These are phyloP conservation scores for Neodiprion pinetum DNA, from an alignment of 1,140 invertebrate genomes.

Conservation along the genomic window DNA sequence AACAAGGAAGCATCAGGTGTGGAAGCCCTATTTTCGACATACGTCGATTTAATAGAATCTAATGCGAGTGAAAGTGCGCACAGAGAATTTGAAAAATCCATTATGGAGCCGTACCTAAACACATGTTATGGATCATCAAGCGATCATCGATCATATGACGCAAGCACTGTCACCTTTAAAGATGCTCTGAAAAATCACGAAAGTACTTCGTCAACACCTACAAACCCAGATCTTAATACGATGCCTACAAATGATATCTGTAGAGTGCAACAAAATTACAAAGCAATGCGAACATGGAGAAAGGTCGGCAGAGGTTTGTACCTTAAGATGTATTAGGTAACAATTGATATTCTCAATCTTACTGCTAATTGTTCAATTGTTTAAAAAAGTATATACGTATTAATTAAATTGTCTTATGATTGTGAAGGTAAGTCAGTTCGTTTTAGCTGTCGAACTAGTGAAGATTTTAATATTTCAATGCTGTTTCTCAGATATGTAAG, in stretches of 20 bases:
- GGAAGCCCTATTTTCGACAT: constrained; percentile 38
- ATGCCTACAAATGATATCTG: neutral
- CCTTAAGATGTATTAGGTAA: no score
- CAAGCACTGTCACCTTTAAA: neutral
- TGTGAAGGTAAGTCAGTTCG: no score
- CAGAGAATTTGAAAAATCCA: constrained; percentile 32
- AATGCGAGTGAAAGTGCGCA: constrained; percentile 27
- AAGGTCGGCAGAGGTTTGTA: constrained; percentile 36
- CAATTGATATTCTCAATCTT: no score
- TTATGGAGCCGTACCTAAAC: constrained; percentile 44
- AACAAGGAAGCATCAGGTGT: constrained; percentile 29
- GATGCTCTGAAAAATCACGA: neutral
- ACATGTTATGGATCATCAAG: constrained; percentile 30
- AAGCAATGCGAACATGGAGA: constrained; percentile 50
- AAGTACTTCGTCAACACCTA: neutral
- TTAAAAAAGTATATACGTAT: neutral
- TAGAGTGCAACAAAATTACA: constrained; percentile 44
- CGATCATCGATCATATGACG: neutral
- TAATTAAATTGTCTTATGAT: no score
- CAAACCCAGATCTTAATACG: neutral
- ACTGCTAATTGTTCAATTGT: no score
- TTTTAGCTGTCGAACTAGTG: no score
- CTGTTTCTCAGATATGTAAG: no score
- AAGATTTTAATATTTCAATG: no score
- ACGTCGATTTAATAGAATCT: constrained; percentile 30